Conservation (phyloP, 53 echinoderm and acorn worm genomes). For the Holothuria leucospilota region DNA sequence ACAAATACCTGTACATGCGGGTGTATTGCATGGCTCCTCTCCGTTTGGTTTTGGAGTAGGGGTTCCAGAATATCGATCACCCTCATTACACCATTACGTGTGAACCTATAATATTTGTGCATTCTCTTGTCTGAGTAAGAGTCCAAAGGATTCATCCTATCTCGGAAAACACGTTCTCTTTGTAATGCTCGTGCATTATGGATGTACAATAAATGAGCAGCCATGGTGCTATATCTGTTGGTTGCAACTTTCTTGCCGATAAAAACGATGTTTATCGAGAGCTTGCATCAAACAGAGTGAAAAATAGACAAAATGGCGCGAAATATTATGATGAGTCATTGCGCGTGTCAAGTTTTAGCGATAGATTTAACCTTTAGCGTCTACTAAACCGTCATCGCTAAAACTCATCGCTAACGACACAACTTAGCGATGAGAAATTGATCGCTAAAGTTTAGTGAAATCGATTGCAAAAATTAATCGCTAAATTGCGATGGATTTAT, state of each 20-base stretch:
- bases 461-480: background rate
- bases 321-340: too few species aligned
- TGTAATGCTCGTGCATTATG: background rate
- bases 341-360: too few species aligned
- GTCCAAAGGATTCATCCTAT: conserved; percentile 14
- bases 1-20: background rate
- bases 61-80: conserved; percentile 16
- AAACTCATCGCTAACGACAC: background rate
- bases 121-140: conserved; percentile 25
- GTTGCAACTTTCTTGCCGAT: background rate
- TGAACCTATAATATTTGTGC: conserved; percentile 37
- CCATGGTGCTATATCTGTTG: background rate
- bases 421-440: background rate
- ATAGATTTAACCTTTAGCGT: too few species aligned
- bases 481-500: background rate
- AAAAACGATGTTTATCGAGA: background rate
- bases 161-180: background rate
- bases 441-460: background rate
- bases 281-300: too few species aligned
- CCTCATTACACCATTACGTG: background rate
- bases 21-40: background rate
- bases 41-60: background rate
- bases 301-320: too few species aligned
- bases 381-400: too few species aligned
- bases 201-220: background rate